These are phyloP conservation scores for Molossus alvarezi DNA, from an alignment of 2,797 vertebrate species.

Conservation along the genomic window DNA sequence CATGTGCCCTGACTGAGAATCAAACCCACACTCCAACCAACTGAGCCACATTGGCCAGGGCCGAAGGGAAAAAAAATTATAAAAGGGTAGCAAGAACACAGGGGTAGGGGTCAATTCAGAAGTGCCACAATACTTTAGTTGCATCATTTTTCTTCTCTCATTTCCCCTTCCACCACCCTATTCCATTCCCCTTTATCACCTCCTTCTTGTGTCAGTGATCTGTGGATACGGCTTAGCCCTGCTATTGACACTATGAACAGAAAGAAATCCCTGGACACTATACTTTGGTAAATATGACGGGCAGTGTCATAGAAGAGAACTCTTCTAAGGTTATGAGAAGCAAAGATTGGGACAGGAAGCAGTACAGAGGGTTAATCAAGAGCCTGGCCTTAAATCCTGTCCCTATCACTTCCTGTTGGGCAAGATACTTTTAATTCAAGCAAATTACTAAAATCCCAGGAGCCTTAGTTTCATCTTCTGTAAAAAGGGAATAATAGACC, in stretches of 20 bases:
- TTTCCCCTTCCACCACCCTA: neutral
- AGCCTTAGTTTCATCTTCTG: slow-evolving; percentile 25
- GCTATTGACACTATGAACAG: neutral
- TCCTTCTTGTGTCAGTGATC: neutral
- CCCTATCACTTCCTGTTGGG: neutral
- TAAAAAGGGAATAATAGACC: slow-evolving; percentile 5
- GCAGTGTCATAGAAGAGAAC: neutral
- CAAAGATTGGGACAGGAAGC: neutral
- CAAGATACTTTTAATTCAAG: neutral
- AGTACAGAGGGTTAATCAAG: neutral
- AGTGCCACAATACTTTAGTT: neutral
- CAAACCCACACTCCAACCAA: no score
- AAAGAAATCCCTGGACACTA: neutral
- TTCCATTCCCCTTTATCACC: neutral
- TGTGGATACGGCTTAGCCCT: neutral
- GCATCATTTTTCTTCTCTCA: neutral
- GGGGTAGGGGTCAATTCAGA: neutral
- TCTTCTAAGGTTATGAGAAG: neutral
- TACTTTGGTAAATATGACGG: neutral
- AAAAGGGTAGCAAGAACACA: neutral
- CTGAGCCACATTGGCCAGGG: no score
- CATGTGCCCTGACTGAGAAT: no score
- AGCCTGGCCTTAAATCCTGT: neutral
- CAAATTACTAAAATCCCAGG: neutral
- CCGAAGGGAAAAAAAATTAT: neutral